A percentile compares a stretch with the other conserved stretches of the same genome.
These are phyloP conservation scores for Acromyrmex echinatior DNA, from an alignment of 1,140 invertebrate genomes.

Conservation along the genomic window DNA sequence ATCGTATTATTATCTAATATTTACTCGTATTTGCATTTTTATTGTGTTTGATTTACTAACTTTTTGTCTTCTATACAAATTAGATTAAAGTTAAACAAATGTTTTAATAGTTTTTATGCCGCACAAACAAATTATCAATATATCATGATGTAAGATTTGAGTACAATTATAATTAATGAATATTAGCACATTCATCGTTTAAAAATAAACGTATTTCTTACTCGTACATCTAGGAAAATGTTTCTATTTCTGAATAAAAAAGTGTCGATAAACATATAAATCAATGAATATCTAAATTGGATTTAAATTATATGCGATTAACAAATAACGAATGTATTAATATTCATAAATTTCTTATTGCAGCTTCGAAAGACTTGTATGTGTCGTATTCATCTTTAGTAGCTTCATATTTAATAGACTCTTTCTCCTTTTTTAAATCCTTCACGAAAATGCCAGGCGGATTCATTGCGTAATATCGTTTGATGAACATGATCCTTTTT, in stretches of 20 bases:
- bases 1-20: too few relatives aligned
- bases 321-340: neutral
- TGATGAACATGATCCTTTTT: conserved; percentile 75
- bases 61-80: neutral
- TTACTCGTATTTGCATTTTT: too few relatives aligned
- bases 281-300: neutral
- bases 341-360: conserved; percentile 79
- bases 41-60: too few relatives aligned
- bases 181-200: neutral
- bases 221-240: neutral
- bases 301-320: neutral
- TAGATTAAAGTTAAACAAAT: neutral
- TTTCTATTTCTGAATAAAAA: neutral
- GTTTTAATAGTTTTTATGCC: neutral
- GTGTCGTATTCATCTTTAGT: conserved; percentile 76
- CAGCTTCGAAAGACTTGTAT: conserved; percentile 76
- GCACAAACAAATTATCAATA: neutral
- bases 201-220: neutral
- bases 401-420: conserved; percentile 73
- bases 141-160: neutral
- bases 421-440: conserved; percentile 35
- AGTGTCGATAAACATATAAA: neutral
- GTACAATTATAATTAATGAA: neutral
- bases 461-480: conserved; percentile 79
- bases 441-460: conserved; percentile 76